A percentile compares a stretch with the other conserved stretches of the same genome.
Evolutionary conservation across 2,797 vertebrate genomes (phyloP).

Genomic region (Dendrocincla tyrannina): DNA sequence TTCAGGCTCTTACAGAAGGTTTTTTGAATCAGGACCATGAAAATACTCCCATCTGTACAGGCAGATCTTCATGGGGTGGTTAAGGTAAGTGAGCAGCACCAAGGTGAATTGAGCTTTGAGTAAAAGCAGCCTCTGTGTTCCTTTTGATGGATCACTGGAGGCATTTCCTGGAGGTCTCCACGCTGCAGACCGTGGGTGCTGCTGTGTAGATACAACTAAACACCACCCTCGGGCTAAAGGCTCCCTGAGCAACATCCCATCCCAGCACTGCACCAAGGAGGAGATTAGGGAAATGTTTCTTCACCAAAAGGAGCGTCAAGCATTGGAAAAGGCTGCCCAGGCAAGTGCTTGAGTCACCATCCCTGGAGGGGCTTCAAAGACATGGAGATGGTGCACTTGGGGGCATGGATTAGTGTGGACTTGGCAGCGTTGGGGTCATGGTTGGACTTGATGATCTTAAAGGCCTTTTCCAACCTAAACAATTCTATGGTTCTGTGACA

Average conservation of each 20-base stretch:
- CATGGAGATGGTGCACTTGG: neutral
- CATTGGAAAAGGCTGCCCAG: neutral
- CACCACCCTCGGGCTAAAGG: neutral
- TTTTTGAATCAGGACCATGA: neutral
- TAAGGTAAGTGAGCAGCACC: neutral
- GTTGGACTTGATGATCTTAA: neutral
- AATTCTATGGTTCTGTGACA: neutral
- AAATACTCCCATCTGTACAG: neutral
- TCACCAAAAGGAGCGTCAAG: neutral
- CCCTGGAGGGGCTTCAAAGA: neutral
- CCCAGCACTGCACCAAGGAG: neutral
- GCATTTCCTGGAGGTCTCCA: neutral
- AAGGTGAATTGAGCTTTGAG: neutral
- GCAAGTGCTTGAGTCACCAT: neutral
- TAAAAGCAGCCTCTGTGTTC: neutral
- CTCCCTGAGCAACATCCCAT: neutral
- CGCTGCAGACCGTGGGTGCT: neutral
- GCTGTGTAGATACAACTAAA: neutral
- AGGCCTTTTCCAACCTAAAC: neutral
- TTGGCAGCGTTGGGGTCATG: neutral
- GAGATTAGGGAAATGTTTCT: neutral
- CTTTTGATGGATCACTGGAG: neutral
- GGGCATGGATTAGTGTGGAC: neutral
- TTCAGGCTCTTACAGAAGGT: neutral
- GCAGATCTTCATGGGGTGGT: neutral